Evolutionary conservation across 2,113 vertebrate species (phyloP).

Genomic region (Sinocyclocheilus anophthalmus): DNA sequence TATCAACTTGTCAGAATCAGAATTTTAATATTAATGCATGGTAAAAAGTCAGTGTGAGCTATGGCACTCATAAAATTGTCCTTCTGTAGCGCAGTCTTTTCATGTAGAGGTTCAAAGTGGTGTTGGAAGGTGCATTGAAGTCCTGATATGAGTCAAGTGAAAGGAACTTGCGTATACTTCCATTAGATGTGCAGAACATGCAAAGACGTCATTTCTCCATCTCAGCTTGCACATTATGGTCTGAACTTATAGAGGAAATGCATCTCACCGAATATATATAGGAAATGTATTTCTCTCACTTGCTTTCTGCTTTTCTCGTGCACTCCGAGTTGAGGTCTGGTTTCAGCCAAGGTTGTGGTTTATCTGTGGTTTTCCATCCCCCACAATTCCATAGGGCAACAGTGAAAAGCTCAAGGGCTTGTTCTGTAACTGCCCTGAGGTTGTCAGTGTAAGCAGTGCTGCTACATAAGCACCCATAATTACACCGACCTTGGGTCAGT

Average conservation of each 20-base stretch:
- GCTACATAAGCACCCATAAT: conserved; percentile 11
- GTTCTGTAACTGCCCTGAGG: conserved; percentile 17
- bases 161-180: background rate
- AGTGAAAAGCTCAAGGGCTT: conserved; percentile 1
- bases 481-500: conserved; percentile 5
- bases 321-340: background rate
- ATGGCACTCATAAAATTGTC: background rate
- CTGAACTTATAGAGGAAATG: background rate
- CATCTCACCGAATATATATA: conserved; percentile 17
- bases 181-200: background rate
- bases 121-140: background rate
- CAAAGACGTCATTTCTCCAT: background rate
- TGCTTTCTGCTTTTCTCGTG: conserved; percentile 15
- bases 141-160: background rate
- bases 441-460: conserved; percentile 28
- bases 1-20: background rate
- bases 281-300: conserved; percentile 43
- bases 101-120: background rate
- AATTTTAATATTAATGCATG: background rate
- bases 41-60: background rate
- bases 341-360: conserved; percentile 17
- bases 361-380: background rate
- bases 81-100: background rate
- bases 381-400: background rate
- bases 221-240: background rate